Base-by-base conservation (phyloP, 2,797 vertebrate species). In the Hydrocynus forskahlii region DNA sequence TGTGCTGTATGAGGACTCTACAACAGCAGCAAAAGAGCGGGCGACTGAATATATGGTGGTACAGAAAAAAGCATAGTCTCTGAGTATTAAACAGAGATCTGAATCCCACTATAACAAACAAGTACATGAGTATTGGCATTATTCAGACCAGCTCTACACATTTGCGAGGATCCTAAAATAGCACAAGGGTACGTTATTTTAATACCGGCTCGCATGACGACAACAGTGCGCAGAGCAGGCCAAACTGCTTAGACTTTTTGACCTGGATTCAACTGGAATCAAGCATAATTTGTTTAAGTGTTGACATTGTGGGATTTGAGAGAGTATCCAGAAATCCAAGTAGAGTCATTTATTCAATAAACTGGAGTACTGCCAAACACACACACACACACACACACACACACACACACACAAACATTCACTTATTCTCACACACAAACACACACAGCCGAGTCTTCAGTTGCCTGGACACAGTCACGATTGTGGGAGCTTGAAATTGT, bases 391-490 rank as follows among this genome's bases (percentile, higher is more conserved):
- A 54, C 72, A 14, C 57, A 71, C 66, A 25, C 74, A 62, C 69
- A 69, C 71, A 63, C 40, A 70, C 60, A 78, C 29, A 52, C 57
- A 66, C 45, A 74, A 45, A 45, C 29, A 10, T 45, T 45, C 38
- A 71, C n/a, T 71, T 13, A 17, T 38, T 59, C 68, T 29, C 29
- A 69, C 74, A 68, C 5, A 43, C 48, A 60, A 6, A 66, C 6
- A 52, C 10, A 67, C 16, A 19, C 12, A 0, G 21, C n/a, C 45
- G 35, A 66, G 76, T 74, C 63, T 23, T 21, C 83, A 81, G 91
- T 91, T 93, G 93, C 92, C 87, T 91, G 89, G 91, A 91, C 89
- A 91, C 90, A 78, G 87, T 85, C 86, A 83, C 82, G 84, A 89
- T 86, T 87, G 74, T 89, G 87, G 87, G 84, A 86, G 86, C 89